phyloP scores from a whole-genome alignment of 2,113 vertebrate species.

The Hippopotamus amphibius region DNA sequence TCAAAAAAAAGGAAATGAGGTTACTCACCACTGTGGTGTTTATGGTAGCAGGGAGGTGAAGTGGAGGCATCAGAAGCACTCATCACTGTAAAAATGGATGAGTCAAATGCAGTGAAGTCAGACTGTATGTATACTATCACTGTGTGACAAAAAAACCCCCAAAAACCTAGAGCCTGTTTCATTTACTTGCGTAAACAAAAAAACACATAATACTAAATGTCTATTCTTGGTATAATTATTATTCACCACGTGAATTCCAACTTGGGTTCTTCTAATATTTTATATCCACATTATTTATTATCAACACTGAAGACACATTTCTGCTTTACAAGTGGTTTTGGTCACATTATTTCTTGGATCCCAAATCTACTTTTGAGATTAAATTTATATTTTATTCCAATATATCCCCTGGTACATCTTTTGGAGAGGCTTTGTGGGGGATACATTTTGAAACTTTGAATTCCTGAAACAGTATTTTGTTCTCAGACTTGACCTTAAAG shows the following conservation, averaged over 20 bases:
- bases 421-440: background rate
- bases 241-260: background rate
- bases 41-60: background rate
- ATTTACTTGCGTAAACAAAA: background rate
- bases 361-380: background rate
- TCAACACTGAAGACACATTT: background rate
- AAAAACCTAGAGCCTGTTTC: background rate
- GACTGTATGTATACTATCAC: background rate
- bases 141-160: background rate
- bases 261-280: background rate
- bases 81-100: background rate
- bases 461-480: background rate
- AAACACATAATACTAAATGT: background rate
- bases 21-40: background rate
- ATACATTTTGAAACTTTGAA: background rate
- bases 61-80: background rate
- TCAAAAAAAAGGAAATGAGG: background rate
- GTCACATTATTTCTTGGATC: background rate
- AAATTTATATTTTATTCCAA: background rate
- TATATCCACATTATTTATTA: background rate
- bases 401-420: background rate
- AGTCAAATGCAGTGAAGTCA: background rate
- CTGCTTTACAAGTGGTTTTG: background rate
- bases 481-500: background rate
- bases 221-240: background rate